Conservation (phyloP, 2,888 invertebrate genomes). For the Artemia sinica region DNA sequence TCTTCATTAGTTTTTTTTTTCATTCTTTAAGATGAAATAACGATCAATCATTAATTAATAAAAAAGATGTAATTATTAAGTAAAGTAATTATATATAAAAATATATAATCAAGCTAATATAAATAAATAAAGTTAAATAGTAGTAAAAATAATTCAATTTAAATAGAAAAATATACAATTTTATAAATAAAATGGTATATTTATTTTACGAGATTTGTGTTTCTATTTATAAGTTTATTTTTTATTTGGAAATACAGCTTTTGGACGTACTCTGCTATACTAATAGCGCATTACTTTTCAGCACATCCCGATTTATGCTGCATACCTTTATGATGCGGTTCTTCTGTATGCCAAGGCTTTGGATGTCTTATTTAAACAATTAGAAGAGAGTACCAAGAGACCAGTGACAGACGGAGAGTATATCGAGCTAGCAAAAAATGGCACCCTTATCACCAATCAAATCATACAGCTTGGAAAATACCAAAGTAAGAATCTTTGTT, state of each 20-base stretch:
- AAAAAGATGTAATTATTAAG: too few species aligned
- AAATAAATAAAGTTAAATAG: too few species aligned
- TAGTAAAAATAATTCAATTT: too few species aligned
- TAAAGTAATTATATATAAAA: too few species aligned
- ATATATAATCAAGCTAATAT: too few species aligned
- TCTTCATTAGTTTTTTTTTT: too few species aligned
- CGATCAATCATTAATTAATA: too few species aligned
- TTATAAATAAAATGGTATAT: too few species aligned
- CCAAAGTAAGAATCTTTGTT: conserved; percentile 48
- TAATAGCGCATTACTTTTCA: conserved; percentile 35
- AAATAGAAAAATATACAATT: too few species aligned
- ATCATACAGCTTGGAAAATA: conserved; percentile 69
- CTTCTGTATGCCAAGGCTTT: conserved; percentile 74
- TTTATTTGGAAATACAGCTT: conserved; percentile 15
- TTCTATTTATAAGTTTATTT: conserved; percentile 1
- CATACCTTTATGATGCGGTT: conserved; percentile 86
- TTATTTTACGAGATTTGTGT: too few species aligned
- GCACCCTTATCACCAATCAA: conserved; percentile 64
- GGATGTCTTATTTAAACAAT: conserved; percentile 46
- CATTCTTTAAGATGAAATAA: too few species aligned
- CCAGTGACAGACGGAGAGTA: conserved; percentile 44
- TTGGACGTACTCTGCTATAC: conserved; percentile 10
- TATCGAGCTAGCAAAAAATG: conserved; percentile 56
- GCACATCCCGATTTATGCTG: conserved; percentile 77
- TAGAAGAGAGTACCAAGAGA: conserved; percentile 33